These are phyloP conservation scores for Auanema freiburgensis DNA, from an alignment of 2,888 invertebrate species.

Conservation along the genomic window DNA sequence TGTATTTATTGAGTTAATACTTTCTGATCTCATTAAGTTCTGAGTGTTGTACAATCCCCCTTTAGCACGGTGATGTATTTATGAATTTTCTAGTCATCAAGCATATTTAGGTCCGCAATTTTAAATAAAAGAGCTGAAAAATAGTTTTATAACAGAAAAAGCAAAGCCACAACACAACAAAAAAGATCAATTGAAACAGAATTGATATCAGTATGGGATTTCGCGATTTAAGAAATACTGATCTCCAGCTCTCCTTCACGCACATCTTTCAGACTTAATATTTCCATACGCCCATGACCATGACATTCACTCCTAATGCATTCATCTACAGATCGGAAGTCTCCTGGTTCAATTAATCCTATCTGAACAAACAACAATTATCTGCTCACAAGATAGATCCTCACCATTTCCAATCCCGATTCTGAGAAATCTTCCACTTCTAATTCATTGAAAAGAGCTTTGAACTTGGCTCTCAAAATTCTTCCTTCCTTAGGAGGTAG, in stretches of 20 bases:
- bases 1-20: too few species aligned
- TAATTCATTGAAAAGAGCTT: slow-evolving; percentile 65
- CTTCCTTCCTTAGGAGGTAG: slow-evolving; percentile 81
- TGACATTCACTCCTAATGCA: slow-evolving; percentile 83
- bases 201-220: too few species aligned
- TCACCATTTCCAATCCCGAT: slow-evolving; percentile 78
- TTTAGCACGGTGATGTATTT: too few species aligned
- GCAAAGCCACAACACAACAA: too few species aligned
- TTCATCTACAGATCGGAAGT: slow-evolving; percentile 85
- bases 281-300: slow-evolving; percentile 83
- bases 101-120: too few species aligned
- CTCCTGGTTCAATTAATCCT: slow-evolving; percentile 84
- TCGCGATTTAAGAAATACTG: too few species aligned
- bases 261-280: slow-evolving; percentile 87
- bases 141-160: too few species aligned
- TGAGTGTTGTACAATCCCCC: too few species aligned
- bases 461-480: slow-evolving; percentile 72
- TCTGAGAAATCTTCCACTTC: slow-evolving; percentile 85
- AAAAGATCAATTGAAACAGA: too few species aligned
- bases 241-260: slow-evolving; percentile 61
- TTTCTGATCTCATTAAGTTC: too few species aligned
- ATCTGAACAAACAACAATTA: slow-evolving; percentile 65
- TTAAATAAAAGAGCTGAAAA: too few species aligned
- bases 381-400: slow-evolving; percentile 16
- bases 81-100: too few species aligned